Evolutionary conservation across 2,113 vertebrate genomes (phyloP).

Genomic region (Toxotes jaculatrix): DNA sequence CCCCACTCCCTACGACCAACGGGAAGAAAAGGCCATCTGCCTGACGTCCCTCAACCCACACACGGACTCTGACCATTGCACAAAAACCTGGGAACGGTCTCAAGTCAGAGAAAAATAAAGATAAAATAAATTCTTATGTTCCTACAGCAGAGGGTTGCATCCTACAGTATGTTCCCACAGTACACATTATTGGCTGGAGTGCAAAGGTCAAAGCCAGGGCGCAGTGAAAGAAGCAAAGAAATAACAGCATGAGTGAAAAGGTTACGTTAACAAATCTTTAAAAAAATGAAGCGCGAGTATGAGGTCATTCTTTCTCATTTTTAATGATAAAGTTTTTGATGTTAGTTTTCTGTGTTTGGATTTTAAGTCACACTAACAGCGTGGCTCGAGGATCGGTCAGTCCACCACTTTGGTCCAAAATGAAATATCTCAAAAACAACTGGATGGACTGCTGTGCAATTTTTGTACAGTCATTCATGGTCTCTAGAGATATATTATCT

Average conservation of each 20-base stretch:
- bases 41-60: constrained; percentile 60
- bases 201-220: constrained; percentile 8
- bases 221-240: neutral
- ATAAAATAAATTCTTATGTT: neutral
- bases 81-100: constrained; percentile 8
- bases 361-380: neutral
- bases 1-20: constrained; percentile 5
- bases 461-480: neutral
- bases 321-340: neutral
- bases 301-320: neutral
- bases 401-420: neutral
- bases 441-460: neutral
- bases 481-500: neutral
- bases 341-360: constrained; percentile 6
- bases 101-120: neutral
- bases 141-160: neutral
- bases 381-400: neutral
- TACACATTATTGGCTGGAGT: neutral
- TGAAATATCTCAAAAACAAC: neutral
- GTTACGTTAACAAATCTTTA: neutral
- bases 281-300: neutral
- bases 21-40: constrained; percentile 73
- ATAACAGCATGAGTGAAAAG: neutral
- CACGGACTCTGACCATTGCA: constrained; percentile 10
- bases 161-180: neutral